These are phyloP conservation scores for Drosophila histrio DNA, from an alignment of 2,888 invertebrate genomes.

Conservation along the genomic window DNA sequence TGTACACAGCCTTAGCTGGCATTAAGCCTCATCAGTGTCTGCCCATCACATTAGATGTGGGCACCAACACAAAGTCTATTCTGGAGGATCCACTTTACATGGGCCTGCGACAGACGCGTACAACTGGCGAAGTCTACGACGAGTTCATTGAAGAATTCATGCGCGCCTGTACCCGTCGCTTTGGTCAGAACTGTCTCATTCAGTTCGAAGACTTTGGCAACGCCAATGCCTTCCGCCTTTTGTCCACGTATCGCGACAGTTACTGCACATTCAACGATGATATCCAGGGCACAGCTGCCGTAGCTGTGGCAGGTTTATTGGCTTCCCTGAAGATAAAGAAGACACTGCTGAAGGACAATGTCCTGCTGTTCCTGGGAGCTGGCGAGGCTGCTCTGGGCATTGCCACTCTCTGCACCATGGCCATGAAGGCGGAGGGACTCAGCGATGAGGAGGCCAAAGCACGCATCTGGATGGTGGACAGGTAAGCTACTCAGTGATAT, in stretches of 20 bases:
- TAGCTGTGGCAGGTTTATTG: conserved; percentile 96
- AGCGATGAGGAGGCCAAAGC: conserved; percentile 89
- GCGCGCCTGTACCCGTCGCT: conserved; percentile 93
- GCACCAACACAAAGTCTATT: conserved; percentile 94
- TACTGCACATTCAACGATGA: conserved; percentile 99
- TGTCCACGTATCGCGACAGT: conserved; percentile 93
- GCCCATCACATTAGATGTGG: conserved; percentile 96
- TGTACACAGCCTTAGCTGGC: conserved; percentile 98
- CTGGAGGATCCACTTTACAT: conserved; percentile 97
- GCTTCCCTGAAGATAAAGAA: conserved; percentile 94
- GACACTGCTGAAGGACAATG: conserved; percentile 92
- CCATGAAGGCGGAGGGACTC: conserved; percentile 94
- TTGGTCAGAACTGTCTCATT: conserved; percentile 93
- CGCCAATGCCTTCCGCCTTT: conserved; percentile 96
- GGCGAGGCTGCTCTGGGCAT: conserved; percentile 99
- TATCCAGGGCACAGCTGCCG: conserved; percentile 98
- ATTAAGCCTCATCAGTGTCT: conserved; percentile 97
- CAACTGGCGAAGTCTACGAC: conserved; percentile 94
- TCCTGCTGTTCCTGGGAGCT: conserved; percentile 97
- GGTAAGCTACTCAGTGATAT: conserved; percentile 27
- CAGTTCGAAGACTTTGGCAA: conserved; percentile 99
- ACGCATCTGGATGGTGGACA: conserved; percentile 97
- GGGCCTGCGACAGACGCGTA: conserved; percentile 93
- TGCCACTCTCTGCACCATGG: conserved; percentile 95
- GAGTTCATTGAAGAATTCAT: conserved; percentile 99